Conservation (phyloP, 2,797 vertebrate species). For the Myoxocephalus aenaeus region DNA sequence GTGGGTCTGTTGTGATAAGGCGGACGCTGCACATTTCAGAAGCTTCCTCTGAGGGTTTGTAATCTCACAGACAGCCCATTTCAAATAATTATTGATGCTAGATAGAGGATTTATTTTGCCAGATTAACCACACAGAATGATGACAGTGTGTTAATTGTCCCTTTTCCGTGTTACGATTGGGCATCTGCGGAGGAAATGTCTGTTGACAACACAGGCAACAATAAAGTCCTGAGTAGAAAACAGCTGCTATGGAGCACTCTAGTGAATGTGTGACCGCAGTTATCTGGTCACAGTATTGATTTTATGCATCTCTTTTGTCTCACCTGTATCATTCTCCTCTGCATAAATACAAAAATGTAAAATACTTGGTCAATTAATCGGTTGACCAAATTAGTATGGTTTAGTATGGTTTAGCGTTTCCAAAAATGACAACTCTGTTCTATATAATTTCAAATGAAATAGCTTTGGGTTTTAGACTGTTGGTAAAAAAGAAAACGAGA, state of each 20-base stretch:
- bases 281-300: background rate
- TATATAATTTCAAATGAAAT: background rate
- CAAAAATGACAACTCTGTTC: background rate
- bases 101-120: background rate
- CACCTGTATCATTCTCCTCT: background rate
- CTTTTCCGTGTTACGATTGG: conserved; percentile 10
- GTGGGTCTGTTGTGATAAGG: conserved; percentile 67
- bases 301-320: conserved; percentile 1
- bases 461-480: background rate
- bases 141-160: conserved; percentile 22
- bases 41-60: conserved; percentile 40
- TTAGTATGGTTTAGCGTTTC: background rate
- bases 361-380: background rate
- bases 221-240: conserved; percentile 56
- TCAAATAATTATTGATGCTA: conserved; percentile 26
- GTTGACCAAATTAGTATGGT: background rate
- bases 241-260: conserved; percentile 37
- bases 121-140: conserved; percentile 14
- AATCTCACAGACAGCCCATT: conserved; percentile 39
- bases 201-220: conserved; percentile 29
- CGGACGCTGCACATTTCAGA: conserved; percentile 42
- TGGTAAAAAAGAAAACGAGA: background rate
- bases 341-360: background rate
- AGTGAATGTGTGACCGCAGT: conserved; percentile 2
- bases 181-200: conserved; percentile 37